Evolutionary conservation across 2,797 vertebrate species (phyloP), one percentile per base, ranked within the genome.

Genomic region (Gambelia wislizenii): DNA sequence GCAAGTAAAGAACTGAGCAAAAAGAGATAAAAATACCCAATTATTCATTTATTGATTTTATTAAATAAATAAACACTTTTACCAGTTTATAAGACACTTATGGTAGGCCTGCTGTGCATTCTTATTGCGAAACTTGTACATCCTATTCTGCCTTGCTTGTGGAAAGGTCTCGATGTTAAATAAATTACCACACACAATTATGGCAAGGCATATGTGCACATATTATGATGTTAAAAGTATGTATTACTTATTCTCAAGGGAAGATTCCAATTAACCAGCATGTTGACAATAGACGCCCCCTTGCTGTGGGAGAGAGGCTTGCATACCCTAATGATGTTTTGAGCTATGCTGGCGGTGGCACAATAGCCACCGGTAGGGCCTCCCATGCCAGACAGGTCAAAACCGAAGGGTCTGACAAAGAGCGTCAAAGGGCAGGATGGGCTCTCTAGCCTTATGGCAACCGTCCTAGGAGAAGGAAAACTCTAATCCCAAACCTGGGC

Each of bases 201-300:
- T 42, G 90, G 30, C 7, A 69, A 72, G 82, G 59, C 88, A 14
- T 59, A 80, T 52, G 20, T 8, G 10, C 36, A 44, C 18, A 25
- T 4, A 49, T 83, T 83, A 74, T 61, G 47, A 78, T 87, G 91
- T 86, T 54, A 67, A 20, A 90, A 25, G 0, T 79, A 78, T 87
- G 89, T 77, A 84, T 94, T 92, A 56, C 54, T 16, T 36, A 16
- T 77, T 39, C 75, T 89, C 84, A 91, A 87, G 72, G 89, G 89
- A 91, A 82, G 83, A 92, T 93, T 91, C 27, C 22, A 89, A 80
- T 86, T 90, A 95, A 72, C 56, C 90, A 92, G 79, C 39, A 89
- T 67, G 74, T 64, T 90, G 83, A 59, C 56, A 92, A 52, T 88
- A 91, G 69, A 56, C 54, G n/a, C n/a, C n/a, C n/a, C n/a, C n/a